Conservation (phyloP, 2,888 invertebrate species). For the Euplagia quadripunctaria region DNA sequence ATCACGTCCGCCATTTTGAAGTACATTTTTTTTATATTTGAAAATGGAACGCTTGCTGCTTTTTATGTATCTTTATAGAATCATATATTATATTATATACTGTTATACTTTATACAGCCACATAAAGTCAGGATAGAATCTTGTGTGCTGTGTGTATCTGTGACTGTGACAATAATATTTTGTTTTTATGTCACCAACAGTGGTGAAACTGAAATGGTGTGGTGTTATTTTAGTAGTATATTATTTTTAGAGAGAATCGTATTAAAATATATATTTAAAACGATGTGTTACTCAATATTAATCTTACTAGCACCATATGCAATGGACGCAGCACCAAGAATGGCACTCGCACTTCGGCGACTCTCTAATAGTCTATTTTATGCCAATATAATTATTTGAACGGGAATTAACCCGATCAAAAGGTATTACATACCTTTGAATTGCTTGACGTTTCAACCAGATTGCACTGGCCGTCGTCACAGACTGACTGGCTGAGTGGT, state of each 20-base stretch:
- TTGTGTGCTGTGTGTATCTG: background rate
- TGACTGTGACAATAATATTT: background rate
- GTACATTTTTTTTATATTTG: slow-evolving; percentile 7
- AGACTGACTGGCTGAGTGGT: no score
- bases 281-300: no score
- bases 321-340: no score
- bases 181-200: background rate
- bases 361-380: no score
- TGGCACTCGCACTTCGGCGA: no score
- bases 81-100: background rate
- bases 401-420: no score
- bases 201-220: background rate
- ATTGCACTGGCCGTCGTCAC: no score
- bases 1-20: slow-evolving; percentile 33
- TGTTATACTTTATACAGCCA: slow-evolving; percentile 3
- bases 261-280: background rate
- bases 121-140: slow-evolving; percentile 6
- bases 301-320: no score
- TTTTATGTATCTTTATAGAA: slow-evolving; percentile 7
- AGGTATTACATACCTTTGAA: no score
- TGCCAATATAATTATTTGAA: no score
- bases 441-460: no score
- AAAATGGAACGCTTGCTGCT: slow-evolving; percentile 15
- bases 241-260: background rate
- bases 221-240: background rate